Evolutionary conservation across 2,888 invertebrate genomes (phyloP).

Genomic region (Agonopterix alstromeriana): DNA sequence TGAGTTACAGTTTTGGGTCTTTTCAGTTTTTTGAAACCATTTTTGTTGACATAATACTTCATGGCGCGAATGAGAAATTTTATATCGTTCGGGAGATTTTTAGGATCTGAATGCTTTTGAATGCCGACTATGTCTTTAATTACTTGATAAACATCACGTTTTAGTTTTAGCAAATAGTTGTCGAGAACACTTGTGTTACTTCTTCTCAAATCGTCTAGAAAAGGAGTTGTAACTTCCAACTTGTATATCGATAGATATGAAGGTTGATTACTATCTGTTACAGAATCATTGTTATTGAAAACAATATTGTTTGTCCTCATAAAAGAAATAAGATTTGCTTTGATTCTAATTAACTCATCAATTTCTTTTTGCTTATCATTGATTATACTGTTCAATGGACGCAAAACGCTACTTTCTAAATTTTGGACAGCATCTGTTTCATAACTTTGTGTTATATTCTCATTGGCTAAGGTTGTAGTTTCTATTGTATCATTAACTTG

Average conservation of each 20-base stretch:
- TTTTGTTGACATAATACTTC: slow-evolving; percentile 34
- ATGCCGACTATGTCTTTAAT: slow-evolving; percentile 35
- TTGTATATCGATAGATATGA: slow-evolving; percentile 26
- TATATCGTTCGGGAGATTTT: slow-evolving; percentile 29
- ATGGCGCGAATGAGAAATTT: slow-evolving; percentile 32
- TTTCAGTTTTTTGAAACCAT: slow-evolving; percentile 12
- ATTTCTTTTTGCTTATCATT: slow-evolving; percentile 40
- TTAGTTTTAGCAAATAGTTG: slow-evolving; percentile 37
- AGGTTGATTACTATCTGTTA: slow-evolving; percentile 8
- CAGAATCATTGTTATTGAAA: slow-evolving; percentile 8
- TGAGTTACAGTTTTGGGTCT: no score
- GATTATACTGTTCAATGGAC: slow-evolving; percentile 36
- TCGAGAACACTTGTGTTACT: slow-evolving; percentile 17
- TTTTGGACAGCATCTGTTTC: slow-evolving; percentile 7
- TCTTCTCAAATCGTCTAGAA: slow-evolving; percentile 19
- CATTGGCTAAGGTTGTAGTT: background rate
- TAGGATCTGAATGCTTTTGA: slow-evolving; percentile 22
- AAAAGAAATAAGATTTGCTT: slow-evolving; percentile 28
- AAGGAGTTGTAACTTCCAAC: slow-evolving; percentile 25
- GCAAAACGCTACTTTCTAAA: slow-evolving; percentile 24
- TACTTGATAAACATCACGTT: slow-evolving; percentile 43
- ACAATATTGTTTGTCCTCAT: slow-evolving; percentile 8
- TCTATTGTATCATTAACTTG: background rate
- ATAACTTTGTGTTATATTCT: background rate
- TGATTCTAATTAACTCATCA: slow-evolving; percentile 31